Evolutionary conservation across 1,140 invertebrate species (phyloP).

Genomic region (Agrypnia vestita): DNA sequence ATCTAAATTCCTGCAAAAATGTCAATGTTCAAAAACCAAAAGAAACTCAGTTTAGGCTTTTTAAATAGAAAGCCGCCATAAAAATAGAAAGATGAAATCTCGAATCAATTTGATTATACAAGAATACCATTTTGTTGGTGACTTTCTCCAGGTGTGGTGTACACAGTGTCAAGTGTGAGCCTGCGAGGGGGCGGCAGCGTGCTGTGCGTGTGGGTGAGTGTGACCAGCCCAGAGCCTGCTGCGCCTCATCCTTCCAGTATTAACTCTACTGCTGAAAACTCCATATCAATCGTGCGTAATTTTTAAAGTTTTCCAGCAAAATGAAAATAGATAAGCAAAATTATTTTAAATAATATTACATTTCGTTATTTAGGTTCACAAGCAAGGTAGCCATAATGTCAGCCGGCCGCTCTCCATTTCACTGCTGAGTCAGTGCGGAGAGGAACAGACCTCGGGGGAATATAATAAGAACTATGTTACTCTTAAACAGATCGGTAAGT

Average conservation of each 20-base stretch:
- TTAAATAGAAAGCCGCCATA: too few relatives aligned
- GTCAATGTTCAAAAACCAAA: too few relatives aligned
- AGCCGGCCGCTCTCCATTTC: conserved; percentile 74
- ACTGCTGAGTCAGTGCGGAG: conserved; percentile 71
- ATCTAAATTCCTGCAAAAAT: too few relatives aligned
- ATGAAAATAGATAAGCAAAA: too few relatives aligned
- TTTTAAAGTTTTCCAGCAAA: not conserved
- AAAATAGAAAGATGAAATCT: too few relatives aligned
- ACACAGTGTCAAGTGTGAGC: conserved; percentile 71
- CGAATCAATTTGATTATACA: too few relatives aligned
- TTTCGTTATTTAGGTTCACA: conserved; percentile 51
- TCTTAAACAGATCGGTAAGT: conserved; percentile 78
- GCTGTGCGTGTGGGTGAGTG: conserved; percentile 70
- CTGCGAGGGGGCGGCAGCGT: conserved; percentile 65
- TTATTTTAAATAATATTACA: not conserved
- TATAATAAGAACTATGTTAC: conserved; percentile 81
- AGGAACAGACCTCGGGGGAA: conserved; percentile 73
- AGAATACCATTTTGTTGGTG: not conserved
- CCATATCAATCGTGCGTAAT: conserved; percentile 64
- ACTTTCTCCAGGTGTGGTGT: conserved; percentile 65
- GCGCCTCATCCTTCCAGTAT: conserved; percentile 66
- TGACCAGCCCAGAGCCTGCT: conserved; percentile 63
- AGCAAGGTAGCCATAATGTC: conserved; percentile 64
- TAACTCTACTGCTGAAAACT: conserved; percentile 70
- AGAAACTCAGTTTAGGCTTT: too few relatives aligned